Evolutionary conservation across 1,140 invertebrate genomes (phyloP).

Genomic region (Ostrea edulis): DNA sequence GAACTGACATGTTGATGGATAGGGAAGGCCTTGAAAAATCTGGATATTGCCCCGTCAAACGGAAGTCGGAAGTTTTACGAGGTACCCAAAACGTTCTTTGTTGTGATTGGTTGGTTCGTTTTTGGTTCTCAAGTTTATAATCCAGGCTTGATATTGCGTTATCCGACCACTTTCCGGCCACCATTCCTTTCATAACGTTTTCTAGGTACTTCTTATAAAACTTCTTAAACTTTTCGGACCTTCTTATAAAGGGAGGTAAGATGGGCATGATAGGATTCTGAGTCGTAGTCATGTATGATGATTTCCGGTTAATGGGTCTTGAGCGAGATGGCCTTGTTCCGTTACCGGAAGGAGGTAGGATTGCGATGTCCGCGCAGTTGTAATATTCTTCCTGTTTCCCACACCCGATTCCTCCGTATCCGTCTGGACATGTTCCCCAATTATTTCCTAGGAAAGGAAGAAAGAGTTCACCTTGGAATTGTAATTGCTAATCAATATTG

Average conservation of each 20-base stretch:
- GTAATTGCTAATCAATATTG: too few relatives aligned
- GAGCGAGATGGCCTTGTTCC: background rate
- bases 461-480: background rate
- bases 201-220: slow-evolving; percentile 10
- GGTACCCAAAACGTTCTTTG: background rate
- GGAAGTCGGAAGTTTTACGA: background rate
- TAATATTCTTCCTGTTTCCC: slow-evolving; percentile 71
- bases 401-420: slow-evolving; percentile 62
- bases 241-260: background rate
- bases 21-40: background rate
- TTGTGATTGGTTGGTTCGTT: slow-evolving; percentile 9
- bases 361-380: slow-evolving; percentile 70
- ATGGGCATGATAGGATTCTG: background rate
- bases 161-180: background rate
- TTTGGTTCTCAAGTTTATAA: background rate
- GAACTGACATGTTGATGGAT: background rate
- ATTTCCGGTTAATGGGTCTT: background rate
- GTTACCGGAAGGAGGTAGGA: slow-evolving; percentile 44
- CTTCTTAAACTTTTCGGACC: slow-evolving; percentile 6
- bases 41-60: background rate
- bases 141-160: background rate
- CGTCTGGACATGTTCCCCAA: slow-evolving; percentile 64
- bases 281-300: background rate
- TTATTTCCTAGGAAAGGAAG: slow-evolving; percentile 59
- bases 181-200: slow-evolving; percentile 23